Evolutionary conservation across 2,888 invertebrate species (phyloP), one percentile per base, ranked within the genome.

Genomic region (Tillus elongatus): DNA sequence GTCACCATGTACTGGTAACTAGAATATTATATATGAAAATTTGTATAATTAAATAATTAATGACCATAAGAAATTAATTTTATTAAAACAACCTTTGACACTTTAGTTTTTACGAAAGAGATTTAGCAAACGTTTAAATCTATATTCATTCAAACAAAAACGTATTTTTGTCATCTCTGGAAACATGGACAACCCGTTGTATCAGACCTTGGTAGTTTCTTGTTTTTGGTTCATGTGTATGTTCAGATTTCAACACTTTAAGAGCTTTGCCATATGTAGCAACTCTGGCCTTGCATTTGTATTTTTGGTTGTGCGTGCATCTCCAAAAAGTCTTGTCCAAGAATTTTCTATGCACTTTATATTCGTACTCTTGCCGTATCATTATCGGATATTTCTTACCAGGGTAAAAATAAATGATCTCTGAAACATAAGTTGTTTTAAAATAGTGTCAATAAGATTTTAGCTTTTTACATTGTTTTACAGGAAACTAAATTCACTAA

Each of bases 241-340:
- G 37, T 9, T 3, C 10, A 4, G 9, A 11, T 3, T 31, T 31
- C 3, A 13, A 12, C 4, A 31, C 14, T 3, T 27, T 4, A 11
- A 43, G 15, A 4, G 24, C 33, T 9, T 12, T n/a, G 2, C 33
- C 38, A 14, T 15, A 39, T 8, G 47, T 49, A 3, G 36, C 36
- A n/a, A 48, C 13, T 35, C 56, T 47, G 8, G 53, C 49, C 43
- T 49, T 57, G 39, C 59, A 59, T 36, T 50, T 56, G 11, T 33
- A 34, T 19, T 41, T 51, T 14, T 48, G 46, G 32, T 56, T 57
- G 9, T 38, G 40, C 9, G 41, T 36, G 34, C 58, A 58, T 35
- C 51, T 47, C 57, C 57, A 58, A 26, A 30, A 13, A 2, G 30
- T 38, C 14, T 15, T 34, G 1, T 11, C 4, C 10, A 15, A 15